Base-by-base conservation (phyloP, 23 tunicate genomes). In the Trididemnum clinides region DNA sequence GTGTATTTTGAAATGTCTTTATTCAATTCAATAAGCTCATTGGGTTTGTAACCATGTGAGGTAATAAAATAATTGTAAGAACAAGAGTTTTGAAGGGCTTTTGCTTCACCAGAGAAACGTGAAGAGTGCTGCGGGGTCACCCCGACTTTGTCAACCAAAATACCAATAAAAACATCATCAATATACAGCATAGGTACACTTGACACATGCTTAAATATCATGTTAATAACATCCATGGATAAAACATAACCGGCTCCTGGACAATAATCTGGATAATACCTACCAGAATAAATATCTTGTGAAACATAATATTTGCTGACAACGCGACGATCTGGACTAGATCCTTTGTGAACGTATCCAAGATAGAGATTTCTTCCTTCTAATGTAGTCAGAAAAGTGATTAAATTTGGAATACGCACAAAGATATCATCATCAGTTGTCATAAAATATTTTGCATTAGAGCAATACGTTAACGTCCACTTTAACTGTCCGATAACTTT, bases 341-440 rank as follows among this genome's bases (percentile, higher is more conserved):
- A 77, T 0, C 95, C 95, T 22, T 51, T 22, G 57, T 85, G 89
- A 23, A 85, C 79, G 30, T 51, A 57, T 18, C 95, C 95, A 31
- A 77, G 38, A 71, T 62, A 90, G 10, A 82, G 30, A 34, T 65
- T 36, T 5, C 37, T 28, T 2, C 29, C 21, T 1, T 31, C 12
- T n/a, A 20, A 32, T 1, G 30, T 25, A 23, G 33, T 22, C 29
- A 90, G 44, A 78, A 39, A 84, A 18, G 35, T 22, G 22, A 90
- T 28, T 28, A 90, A 35, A 28, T 85, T 84, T 77, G 28, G 28
- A 0, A 72, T 54, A 85, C 85, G 64, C 6, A 90, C 81, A 79
- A 76, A 90, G 4, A 90, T 82, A 85, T 90, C 95, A 35, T 84
- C 88, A 85, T 90, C 95, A 18, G 95, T 78, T 28, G 89, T 90